Evolutionary conservation across 2,113 vertebrate genomes (phyloP).

Genomic region (Megaptera novaeangliae): DNA sequence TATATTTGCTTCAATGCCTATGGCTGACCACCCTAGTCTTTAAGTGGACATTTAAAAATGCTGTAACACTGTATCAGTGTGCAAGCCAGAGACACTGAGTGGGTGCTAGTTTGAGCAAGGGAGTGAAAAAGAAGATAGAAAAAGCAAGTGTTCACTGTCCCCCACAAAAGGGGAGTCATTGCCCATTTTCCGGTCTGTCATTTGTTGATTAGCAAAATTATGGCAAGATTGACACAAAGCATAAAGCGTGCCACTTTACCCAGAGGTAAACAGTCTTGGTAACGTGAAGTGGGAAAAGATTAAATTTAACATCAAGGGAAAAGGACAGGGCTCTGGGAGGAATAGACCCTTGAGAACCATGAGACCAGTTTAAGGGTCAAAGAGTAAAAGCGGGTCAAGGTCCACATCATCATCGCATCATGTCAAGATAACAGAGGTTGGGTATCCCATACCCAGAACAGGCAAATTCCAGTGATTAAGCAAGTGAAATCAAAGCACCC

Average conservation of each 20-base stretch:
- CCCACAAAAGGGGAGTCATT: not conserved
- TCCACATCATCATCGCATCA: accelerated
- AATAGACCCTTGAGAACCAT: not conserved
- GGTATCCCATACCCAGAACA: not conserved
- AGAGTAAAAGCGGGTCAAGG: not conserved
- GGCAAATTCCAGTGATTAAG: not conserved
- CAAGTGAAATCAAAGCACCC: not conserved
- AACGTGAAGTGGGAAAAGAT: not conserved
- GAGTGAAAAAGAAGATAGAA: not conserved
- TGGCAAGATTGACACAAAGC: not conserved
- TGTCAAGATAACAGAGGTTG: not conserved
- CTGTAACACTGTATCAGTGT: too few relatives aligned
- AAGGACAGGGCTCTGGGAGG: accelerated
- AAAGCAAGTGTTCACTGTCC: not conserved
- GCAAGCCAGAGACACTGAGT: not conserved
- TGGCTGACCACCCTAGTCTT: not conserved
- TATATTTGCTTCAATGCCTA: not conserved
- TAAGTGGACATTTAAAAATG: not conserved
- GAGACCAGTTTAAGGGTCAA: not conserved
- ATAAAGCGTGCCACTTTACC: not conserved
- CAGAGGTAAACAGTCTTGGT: not conserved
- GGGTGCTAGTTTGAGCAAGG: not conserved
- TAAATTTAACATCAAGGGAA: not conserved
- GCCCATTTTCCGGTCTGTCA: not conserved
- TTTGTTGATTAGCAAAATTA: not conserved